phyloP scores from a whole-genome alignment of 2,113 vertebrate genomes.

The Eurystomus gularis region DNA sequence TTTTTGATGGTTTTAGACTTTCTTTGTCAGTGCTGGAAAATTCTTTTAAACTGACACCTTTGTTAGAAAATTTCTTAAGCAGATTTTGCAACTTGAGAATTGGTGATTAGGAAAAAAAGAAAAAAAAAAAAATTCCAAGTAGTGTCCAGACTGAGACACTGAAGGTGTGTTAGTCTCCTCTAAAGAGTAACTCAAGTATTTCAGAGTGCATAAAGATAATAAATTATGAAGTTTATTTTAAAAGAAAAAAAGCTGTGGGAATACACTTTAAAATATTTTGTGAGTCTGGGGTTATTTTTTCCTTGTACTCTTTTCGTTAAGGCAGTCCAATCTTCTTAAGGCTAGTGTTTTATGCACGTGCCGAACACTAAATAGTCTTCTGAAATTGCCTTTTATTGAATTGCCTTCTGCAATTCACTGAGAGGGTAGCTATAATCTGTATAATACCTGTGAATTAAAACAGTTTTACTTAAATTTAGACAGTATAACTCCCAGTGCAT shows the following conservation, averaged over 20 bases:
- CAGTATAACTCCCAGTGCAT: rapidly evolving
- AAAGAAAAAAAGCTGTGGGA: not conserved
- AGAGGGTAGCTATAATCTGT: not conserved
- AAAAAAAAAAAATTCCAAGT: not conserved
- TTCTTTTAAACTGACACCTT: not conserved
- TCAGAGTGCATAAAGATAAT: not conserved
- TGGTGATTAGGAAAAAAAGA: not conserved
- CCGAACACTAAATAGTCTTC: not conserved
- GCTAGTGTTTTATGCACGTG: not conserved
- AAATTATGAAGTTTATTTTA: not conserved
- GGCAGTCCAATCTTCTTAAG: not conserved
- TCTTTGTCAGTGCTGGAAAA: not conserved
- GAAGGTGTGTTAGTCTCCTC: not conserved
- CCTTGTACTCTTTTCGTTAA: not conserved
- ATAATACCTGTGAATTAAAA: not conserved
- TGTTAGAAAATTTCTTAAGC: not conserved
- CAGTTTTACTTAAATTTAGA: not conserved
- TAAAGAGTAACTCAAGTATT: not conserved
- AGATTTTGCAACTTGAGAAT: not conserved
- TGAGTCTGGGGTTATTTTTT: not conserved
- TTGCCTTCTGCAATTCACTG: not conserved
- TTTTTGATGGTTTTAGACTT: not conserved
- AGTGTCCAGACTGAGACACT: not conserved
- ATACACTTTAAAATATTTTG: not conserved
- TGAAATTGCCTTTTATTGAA: not conserved